Base-by-base conservation (phyloP, 2,888 invertebrate species). In the Salticus scenicus region DNA sequence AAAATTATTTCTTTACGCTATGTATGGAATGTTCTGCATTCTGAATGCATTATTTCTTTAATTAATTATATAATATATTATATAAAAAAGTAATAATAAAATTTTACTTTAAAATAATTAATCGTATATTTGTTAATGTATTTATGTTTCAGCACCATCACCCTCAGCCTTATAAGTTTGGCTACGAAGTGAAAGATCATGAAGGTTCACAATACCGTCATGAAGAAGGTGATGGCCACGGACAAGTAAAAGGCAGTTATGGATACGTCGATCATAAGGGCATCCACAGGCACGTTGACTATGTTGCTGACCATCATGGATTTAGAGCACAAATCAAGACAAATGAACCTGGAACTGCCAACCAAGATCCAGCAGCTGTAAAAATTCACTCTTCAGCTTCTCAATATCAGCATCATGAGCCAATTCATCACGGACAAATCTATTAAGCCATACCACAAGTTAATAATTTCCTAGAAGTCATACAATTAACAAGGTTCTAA, bases 161-260 rank as follows among this genome's bases (percentile, higher is more conserved):
- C 20, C 83, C 83, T 41, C 67, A 67, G 8, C 83, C 83, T 10
- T 83, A 83, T 57, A 77, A 83, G n/a, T 83, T 77, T 66, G 83
- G 83, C 0, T 83, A 83, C 8, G 77, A 83, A 37, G 67, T 83
- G 0, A 76, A 83, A 12, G 83, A 72, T 20, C n/a, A 83, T 8
- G 47, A 72, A 4, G 72, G 83, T 1, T 75, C 72, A 1, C 83
- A 83, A 2, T 37, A 72, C 47, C 33, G 83, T 14, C 83, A 83
- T 12, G 83, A 83, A 27, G 67, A 37, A 14, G 83, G 83, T 10
- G 83, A 83, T 20, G 83, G 83, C 1, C 70, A 77, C 12, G 83
- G 83, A 12, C 20, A 27, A 0, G 83, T 83, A 1, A 72, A 42
- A 67, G 83, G 83, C 0, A 83, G 83, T 33, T 83, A 83, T 37